A percentile compares a stretch with the other conserved stretches of the same genome.
Conservation (phyloP, 2,888 invertebrate genomes). For the Lasioglossum marginatum region DNA sequence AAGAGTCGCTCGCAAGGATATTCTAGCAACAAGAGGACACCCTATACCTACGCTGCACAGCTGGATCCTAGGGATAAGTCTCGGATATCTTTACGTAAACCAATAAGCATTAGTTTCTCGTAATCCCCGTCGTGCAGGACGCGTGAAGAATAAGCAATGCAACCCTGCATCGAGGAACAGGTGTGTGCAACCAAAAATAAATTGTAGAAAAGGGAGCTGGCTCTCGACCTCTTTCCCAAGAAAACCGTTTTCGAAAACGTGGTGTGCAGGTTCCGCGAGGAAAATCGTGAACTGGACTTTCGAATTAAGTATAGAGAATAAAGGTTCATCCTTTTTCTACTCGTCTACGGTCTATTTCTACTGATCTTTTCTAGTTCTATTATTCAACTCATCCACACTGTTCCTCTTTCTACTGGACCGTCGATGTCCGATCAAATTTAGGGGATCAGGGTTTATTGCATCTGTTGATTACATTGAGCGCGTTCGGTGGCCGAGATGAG, state of each 20-base stretch:
- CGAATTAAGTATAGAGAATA: no score
- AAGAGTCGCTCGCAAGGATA: background rate
- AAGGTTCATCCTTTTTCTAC: background rate
- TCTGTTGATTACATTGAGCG: slow-evolving; percentile 1
- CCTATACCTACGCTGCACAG: background rate
- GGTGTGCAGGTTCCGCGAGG: background rate
- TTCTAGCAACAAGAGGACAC: background rate
- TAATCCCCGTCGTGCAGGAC: background rate
- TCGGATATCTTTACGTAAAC: background rate
- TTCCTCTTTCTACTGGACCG: background rate
- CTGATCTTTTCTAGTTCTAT: background rate
- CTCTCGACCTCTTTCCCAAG: background rate
- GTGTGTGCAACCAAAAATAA: background rate
- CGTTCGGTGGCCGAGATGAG: background rate
- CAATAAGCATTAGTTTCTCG: slow-evolving; percentile 4
- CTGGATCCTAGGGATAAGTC: background rate
- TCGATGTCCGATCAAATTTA: background rate
- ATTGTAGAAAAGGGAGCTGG: background rate
- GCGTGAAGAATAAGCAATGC: background rate
- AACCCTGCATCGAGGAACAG: background rate
- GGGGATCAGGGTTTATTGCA: slow-evolving; percentile 3
- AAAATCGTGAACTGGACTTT: background rate
- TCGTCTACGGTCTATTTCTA: background rate
- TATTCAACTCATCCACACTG: background rate
- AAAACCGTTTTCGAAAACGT: background rate